Conservation (phyloP, 1,140 invertebrate genomes). For the Drosophila ananassae region DNA sequence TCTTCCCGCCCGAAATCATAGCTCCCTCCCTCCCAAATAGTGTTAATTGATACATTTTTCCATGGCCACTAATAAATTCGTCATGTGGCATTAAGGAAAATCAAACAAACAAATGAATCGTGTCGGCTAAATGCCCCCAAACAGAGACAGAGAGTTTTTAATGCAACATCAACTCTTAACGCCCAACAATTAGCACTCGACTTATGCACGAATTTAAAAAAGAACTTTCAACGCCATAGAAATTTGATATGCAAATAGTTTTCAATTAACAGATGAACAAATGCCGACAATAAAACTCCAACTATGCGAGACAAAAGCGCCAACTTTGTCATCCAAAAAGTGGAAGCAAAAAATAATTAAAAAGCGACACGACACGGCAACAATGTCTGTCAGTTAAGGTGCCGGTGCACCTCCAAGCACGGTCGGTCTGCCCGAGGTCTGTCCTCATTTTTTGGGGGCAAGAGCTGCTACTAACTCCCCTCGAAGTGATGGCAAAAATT, state of each 20-base stretch:
- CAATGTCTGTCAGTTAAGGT: conserved; percentile 37
- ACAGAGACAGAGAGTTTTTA: conserved; percentile 13
- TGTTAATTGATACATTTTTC: conserved; percentile 62
- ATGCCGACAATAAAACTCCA: conserved; percentile 40
- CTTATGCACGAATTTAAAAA: conserved; percentile 58
- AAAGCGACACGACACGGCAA: conserved; percentile 44
- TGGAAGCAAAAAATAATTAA: conserved; percentile 63
- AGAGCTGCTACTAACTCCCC: conserved; percentile 2
- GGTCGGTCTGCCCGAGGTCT: not conserved
- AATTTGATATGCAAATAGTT: conserved; percentile 65
- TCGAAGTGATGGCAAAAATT: conserved; percentile 64
- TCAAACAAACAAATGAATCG: conserved; percentile 17
- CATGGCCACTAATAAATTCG: conserved; percentile 74
- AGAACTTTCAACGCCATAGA: conserved; percentile 42
- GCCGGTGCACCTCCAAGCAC: conserved; percentile 8
- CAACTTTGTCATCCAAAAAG: conserved; percentile 34
- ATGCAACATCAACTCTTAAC: conserved; percentile 25
- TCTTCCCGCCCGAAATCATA: not conserved
- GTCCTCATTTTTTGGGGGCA: not conserved
- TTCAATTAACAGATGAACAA: conserved; percentile 75
- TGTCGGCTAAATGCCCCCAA: conserved; percentile 26
- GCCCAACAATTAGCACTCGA: conserved; percentile 52
- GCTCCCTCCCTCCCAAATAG: not conserved
- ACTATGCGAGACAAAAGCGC: conserved; percentile 48
- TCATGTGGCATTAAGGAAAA: conserved; percentile 54